Evolutionary conservation across 2,888 invertebrate species (phyloP), one percentile per base, ranked within the genome.

Genomic region (Acronicta leporina): DNA sequence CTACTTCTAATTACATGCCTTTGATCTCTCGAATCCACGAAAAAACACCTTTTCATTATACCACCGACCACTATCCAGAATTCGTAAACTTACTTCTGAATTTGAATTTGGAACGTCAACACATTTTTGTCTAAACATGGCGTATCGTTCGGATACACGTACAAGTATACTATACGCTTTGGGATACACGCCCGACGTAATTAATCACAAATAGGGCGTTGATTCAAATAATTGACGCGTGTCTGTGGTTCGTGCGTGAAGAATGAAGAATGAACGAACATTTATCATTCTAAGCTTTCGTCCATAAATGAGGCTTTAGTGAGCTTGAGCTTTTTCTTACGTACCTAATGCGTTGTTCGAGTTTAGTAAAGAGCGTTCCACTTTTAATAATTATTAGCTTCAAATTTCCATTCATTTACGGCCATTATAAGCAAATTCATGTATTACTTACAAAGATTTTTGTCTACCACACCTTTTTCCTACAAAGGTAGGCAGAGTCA

Each of bases 181-280:
- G 20, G 33, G 46, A 47, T 16, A 16, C 35, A 38, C 35, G 25
- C 40, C 40, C 25, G 38, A 43, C 15, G 42, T 42, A 38, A 59
- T 70, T 58, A 60, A 61, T 61, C 46, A 63, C 54, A 43, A 51
- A 68, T 55, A 63, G 60, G 62, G 68, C 53, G 62, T 63, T 41
- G 48, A 51, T 63, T 54, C 14, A 10, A 53, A 51, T 62, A 57
- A 67, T 45, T 40, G 59, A 63, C 68, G 68, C 68, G 59, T 72
- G 68, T 66, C 54, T 20, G 40, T 15, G 13, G n/a, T 20, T 57
- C 57, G 52, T 72, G 72, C 57, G 61, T 68, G 50, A 38, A 63
- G 42, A 63, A 61, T 68, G 50, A 38, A 63, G 42, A 63, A 61
- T 40, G 14, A 16, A 43, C n/a, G 20, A 35, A 57, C 60, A 63